phyloP scores from a whole-genome alignment of 1,140 invertebrate genomes.

The Drosophila tsacasi region DNA sequence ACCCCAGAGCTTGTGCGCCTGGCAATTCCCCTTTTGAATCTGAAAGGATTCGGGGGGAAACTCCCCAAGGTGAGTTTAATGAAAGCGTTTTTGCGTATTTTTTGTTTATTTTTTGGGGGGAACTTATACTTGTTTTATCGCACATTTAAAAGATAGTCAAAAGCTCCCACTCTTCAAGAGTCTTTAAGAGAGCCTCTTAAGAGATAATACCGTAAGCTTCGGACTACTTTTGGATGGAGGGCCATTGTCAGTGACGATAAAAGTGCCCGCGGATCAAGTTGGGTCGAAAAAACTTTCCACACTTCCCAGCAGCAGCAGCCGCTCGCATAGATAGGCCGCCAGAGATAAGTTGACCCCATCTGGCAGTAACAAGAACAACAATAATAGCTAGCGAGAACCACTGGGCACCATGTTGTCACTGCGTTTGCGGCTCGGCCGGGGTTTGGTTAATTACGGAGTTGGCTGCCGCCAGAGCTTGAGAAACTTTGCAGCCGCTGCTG shows the following conservation, averaged over 20 bases:
- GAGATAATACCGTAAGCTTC: slow-evolving; percentile 32
- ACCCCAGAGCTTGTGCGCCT: slow-evolving; percentile 5
- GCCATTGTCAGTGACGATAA: slow-evolving; percentile 46
- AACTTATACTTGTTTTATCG: slow-evolving; percentile 5
- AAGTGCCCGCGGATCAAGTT: slow-evolving; percentile 44
- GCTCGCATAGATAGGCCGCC: slow-evolving; percentile 15
- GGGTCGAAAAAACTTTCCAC: slow-evolving; percentile 43
- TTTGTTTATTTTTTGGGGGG: background rate
- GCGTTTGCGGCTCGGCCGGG: slow-evolving; percentile 19
- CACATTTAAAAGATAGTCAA: slow-evolving; percentile 14
- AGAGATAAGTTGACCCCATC: slow-evolving; percentile 36
- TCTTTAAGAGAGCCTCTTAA: slow-evolving; percentile 16
- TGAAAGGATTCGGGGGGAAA: slow-evolving; percentile 54
- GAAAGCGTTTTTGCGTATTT: slow-evolving; percentile 9
- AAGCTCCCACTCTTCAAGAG: slow-evolving; percentile 29
- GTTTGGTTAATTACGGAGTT: slow-evolving; percentile 44
- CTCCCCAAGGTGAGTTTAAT: slow-evolving; percentile 33
- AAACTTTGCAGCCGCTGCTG: slow-evolving; percentile 62
- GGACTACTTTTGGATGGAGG: slow-evolving; percentile 8
- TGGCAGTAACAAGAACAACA: background rate
- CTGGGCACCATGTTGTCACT: slow-evolving; percentile 24
- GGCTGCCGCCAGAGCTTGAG: slow-evolving; percentile 56
- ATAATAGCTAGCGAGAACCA: background rate
- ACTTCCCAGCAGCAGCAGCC: background rate
- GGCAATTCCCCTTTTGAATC: slow-evolving; percentile 15